phyloP scores from a whole-genome alignment of 2,113 vertebrate genomes.

The Mugil cephalus region DNA sequence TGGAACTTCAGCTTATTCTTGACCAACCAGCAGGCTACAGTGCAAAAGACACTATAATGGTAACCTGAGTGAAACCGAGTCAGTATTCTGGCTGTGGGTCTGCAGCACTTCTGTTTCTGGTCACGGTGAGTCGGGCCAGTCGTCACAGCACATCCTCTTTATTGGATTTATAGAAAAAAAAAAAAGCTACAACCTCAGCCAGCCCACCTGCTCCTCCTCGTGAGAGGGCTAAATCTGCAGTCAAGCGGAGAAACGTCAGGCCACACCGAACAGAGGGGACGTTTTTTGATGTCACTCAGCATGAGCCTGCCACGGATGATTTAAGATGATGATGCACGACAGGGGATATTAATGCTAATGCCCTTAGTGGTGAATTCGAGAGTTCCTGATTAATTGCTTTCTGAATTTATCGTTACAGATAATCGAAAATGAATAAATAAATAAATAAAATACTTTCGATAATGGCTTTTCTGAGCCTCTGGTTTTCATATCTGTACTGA shows the following conservation, averaged over 20 bases:
- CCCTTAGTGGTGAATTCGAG: not conserved
- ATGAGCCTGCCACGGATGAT: not conserved
- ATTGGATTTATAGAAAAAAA: conserved; percentile 37
- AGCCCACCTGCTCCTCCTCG: conserved; percentile 48
- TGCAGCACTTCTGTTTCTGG: conserved; percentile 30
- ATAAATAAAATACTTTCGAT: not conserved
- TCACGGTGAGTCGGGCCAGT: conserved; percentile 34
- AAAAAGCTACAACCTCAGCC: conserved; percentile 32
- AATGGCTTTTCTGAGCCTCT: not conserved
- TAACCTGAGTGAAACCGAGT: conserved; percentile 11
- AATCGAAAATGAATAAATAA: not conserved
- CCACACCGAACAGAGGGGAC: not conserved
- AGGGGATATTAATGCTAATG: not conserved
- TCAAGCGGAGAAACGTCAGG: conserved; percentile 13
- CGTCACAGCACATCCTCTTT: conserved; percentile 53
- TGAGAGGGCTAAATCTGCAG: conserved; percentile 29
- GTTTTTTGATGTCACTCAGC: not conserved
- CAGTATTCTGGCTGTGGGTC: conserved; percentile 3
- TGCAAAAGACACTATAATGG: not conserved
- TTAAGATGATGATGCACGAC: not conserved
- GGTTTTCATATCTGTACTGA: not conserved
- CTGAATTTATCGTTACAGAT: not conserved
- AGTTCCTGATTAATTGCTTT: not conserved
- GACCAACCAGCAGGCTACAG: no score
- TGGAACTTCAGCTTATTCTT: no score